Base-by-base conservation (phyloP, 2,113 vertebrate species). In the Rhabdornis inornatus region DNA sequence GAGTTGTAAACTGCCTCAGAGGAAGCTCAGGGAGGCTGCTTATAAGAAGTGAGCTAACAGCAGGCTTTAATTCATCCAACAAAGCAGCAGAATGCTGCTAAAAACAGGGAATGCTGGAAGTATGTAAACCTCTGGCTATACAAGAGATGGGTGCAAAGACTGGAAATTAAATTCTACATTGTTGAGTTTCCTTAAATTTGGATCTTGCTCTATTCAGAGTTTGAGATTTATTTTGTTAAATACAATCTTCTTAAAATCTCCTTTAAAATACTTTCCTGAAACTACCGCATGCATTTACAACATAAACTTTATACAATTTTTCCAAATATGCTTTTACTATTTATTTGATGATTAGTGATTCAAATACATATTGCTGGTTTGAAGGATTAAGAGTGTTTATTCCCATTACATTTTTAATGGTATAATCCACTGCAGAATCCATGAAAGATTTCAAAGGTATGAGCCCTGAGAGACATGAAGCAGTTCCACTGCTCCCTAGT, bases 401-500 rank as follows among this genome's bases (percentile, higher is more conserved):
- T 64, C 35, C 30, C 52, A 39, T 37, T 21, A 35, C n/a, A 18
- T 49, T 82, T 82, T 89, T 68, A 61, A 64, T 35, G 30, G 45
- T 30, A 53, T 14, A 42, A 82, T 39, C 50, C 75, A 65, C 50
- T 74, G 75, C 52, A 83, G 80, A 83, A 83, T 44, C 25, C 69
- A 47, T 11, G 7, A 69, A 28, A 27, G 24, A 78, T 75, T 88
- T 82, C 49, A 45, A 42, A 78, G 50, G 15, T 9, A 9, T 2
- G 25, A 78, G 69, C 28, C 44, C 56, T 56, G 22, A 24, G 16
- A 65, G 31, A 21, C 31, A 20, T 2, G 0, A 13, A 59, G 44
- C 2, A 7, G 30, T 18, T 56, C 20, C 35, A 8, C 15, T 14
- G 3, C 49, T 23, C 52, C 30, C 68, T 2, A 4, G 21, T 0